Conservation (phyloP, 2,888 invertebrate species). For the Acronicta leporina region DNA sequence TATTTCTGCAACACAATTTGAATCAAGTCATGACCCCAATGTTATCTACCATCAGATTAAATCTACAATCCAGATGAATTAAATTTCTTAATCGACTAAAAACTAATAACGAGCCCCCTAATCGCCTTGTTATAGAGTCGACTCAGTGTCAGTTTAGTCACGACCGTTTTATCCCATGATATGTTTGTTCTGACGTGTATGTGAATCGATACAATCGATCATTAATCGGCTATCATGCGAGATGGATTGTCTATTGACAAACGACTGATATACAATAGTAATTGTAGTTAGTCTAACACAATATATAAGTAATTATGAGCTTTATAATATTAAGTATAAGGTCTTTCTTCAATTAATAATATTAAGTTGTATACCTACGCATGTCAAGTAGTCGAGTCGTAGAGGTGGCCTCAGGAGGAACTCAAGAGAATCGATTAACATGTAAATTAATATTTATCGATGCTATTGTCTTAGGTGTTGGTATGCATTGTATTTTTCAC, state of each 20-base stretch:
- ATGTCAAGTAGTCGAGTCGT: conserved; percentile 17
- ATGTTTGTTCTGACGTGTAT: conserved; percentile 50
- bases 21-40: conserved; percentile 41
- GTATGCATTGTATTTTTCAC: conserved; percentile 60
- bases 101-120: conserved; percentile 50
- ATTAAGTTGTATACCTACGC: not conserved
- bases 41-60: conserved; percentile 27
- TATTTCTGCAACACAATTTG: conserved; percentile 23
- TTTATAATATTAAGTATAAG: conserved; percentile 19
- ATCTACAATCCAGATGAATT: conserved; percentile 36
- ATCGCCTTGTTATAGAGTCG: conserved; percentile 50
- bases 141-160: conserved; percentile 71
- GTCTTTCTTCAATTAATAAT: conserved; percentile 27
- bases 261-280: conserved; percentile 50
- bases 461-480: conserved; percentile 64
- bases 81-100: conserved; percentile 52
- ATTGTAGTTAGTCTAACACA: conserved; percentile 16
- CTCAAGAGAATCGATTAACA: conserved; percentile 71
- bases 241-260: conserved; percentile 67
- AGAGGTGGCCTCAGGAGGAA: conserved; percentile 44
- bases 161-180: conserved; percentile 59
- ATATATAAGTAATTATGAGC: conserved; percentile 38
- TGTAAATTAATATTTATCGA: conserved; percentile 73
- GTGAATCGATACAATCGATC: conserved; percentile 66
- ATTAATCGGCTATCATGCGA: conserved; percentile 64